Base-by-base conservation (phyloP, 1,140 invertebrate genomes). In the Ostrea denselamellosa region DNA sequence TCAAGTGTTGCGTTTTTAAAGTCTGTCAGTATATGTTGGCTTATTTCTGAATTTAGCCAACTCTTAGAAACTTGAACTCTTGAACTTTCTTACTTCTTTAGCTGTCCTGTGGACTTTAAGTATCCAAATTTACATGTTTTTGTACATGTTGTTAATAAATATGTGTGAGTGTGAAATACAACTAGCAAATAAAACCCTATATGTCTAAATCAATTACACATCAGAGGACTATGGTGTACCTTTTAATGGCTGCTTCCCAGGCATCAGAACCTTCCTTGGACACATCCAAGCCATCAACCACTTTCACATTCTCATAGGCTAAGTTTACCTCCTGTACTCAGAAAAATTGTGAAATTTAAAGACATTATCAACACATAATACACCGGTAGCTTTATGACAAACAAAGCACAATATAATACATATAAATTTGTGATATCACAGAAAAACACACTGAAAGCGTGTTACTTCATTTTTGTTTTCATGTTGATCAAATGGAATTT, bases 291-390 rank as follows among this genome's bases (percentile, higher is more conserved):
- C 98, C 99, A 95, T 99, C 98, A 0, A 99, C 98, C 96, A 99
- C 98, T 94, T 99, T 99, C 0, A 99, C 98, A 95, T 99, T 99
- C 94, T 99, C 98, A 95, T 99, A 99, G 0, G 99, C 99, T 87
- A 99, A 95, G 95, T 99, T 98, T 0, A 99, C 98, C 96, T 99
- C 96, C 94, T 96, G 91, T 22, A 94, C 9, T n/a, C 3, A 93
- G 87, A 91, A 84, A 81, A 28, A 51, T 17, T 28, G 0, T 77
- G 9, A 77, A 0, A 77, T 81, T 2, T 28, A 19, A 62, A 62
- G 34, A 62, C 56, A 62, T 2, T n/a, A 62, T 14, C 17, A 62
- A 62, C n/a, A 17, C 56, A 58, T 58, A 58, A 58, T 17, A 58
- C 14, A n/a, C 56, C 7, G 1, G 7, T 81, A 51, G 25, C 71